Conservation (phyloP, 2,797 vertebrate genomes). For the Buceros bicornis region DNA sequence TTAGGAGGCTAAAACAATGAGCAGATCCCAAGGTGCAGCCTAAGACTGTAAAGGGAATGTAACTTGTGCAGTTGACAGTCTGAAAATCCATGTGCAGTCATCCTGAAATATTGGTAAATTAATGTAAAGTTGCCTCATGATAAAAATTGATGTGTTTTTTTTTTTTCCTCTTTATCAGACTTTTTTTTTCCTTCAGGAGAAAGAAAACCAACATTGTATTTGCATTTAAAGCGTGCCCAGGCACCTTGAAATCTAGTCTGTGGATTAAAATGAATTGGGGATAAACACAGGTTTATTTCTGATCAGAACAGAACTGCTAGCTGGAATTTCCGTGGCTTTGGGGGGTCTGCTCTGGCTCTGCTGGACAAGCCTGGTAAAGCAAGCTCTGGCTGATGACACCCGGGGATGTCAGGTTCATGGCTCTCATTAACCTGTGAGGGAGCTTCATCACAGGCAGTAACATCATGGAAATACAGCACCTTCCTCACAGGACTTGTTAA, state of each 20-base stretch:
- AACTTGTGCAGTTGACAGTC: not conserved
- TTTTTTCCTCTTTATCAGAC: not conserved
- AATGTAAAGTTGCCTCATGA: slow-evolving; percentile 3
- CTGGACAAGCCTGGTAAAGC: not conserved
- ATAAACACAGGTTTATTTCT: not conserved
- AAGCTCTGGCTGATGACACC: not conserved
- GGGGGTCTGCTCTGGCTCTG: not conserved
- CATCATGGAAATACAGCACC: fast-evolving
- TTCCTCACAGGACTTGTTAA: not conserved
- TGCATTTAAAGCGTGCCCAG: not conserved
- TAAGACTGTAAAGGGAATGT: not conserved
- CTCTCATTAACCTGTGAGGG: not conserved
- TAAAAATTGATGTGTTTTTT: not conserved
- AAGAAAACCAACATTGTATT: not conserved
- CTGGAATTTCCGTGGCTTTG: not conserved
- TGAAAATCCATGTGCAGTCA: not conserved
- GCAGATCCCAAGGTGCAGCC: not conserved
- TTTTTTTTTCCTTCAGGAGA: not conserved
- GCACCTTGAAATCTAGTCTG: not conserved
- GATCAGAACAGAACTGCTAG: not conserved
- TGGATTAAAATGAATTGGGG: not conserved
- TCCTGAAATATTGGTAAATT: slow-evolving; percentile 52
- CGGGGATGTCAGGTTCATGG: not conserved
- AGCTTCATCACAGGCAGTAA: not conserved
- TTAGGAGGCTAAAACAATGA: not conserved